A percentile compares a stretch with the other conserved stretches of the same genome.
These are phyloP conservation scores for Oscheius sp. DNA, from an alignment of 1,140 invertebrate genomes.

Conservation along the genomic window DNA sequence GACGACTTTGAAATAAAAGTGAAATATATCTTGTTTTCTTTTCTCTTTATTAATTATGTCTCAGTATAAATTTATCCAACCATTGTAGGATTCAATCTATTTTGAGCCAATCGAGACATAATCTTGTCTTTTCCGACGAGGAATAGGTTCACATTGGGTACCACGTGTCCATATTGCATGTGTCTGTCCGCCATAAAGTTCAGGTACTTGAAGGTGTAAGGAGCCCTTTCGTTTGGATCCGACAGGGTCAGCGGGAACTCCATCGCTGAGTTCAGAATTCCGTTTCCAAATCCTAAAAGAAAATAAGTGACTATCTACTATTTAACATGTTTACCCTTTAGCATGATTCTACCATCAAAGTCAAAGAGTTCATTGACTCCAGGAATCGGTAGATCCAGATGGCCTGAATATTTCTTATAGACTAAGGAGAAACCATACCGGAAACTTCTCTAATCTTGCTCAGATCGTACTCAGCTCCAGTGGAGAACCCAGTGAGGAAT, in stretches of 20 bases:
- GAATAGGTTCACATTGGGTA: conserved; percentile 38
- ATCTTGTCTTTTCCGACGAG: conserved; percentile 34
- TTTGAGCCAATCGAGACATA: conserved; percentile 29
- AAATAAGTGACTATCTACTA: not conserved
- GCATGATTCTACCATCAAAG: conserved; percentile 40
- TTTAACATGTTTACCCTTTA: conserved; percentile 21
- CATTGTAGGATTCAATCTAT: conserved; percentile 35
- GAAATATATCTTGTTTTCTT: no score
- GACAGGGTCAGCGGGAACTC: conserved; percentile 39
- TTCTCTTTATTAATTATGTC: no score
- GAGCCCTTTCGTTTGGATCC: conserved; percentile 36
- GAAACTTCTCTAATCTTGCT: conserved; percentile 36
- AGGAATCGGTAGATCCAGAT: conserved; percentile 37
- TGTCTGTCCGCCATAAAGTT: conserved; percentile 39
- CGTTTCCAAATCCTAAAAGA: conserved; percentile 27
- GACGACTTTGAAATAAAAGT: no score
- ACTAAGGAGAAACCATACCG: no score
- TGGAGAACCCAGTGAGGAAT: conserved; percentile 29
- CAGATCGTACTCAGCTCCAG: conserved; percentile 38
- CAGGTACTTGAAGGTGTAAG: conserved; percentile 36
- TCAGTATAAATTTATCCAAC: no score
- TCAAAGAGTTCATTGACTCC: conserved; percentile 41
- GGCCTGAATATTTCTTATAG: not conserved
- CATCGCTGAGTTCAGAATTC: conserved; percentile 34
- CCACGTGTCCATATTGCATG: not conserved